Percentiles rank a stretch among this genome's conserved stretches.
Conservation (phyloP, 2,888 invertebrate genomes). For the Rhimphoctona megacephalus region DNA sequence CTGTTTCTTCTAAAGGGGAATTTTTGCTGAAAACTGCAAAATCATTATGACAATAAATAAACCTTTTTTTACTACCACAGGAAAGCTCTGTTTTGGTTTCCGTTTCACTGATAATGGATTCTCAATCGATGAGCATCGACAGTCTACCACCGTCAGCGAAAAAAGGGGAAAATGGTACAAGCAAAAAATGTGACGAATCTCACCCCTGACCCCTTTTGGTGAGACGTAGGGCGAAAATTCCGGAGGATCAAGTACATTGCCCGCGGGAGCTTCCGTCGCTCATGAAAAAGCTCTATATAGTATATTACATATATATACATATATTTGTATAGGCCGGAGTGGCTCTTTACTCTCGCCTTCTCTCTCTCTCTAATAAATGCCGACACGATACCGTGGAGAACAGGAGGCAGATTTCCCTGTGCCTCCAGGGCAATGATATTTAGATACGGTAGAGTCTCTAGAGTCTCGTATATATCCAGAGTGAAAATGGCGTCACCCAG, state of each 20-base stretch:
- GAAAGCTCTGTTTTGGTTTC: conserved; percentile 42
- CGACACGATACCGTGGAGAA: conserved; percentile 63
- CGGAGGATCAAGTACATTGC: conserved; percentile 59
- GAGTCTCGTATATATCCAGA: conserved; percentile 36
- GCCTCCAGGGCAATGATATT: conserved; percentile 77
- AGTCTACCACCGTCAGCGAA: conserved; percentile 29
- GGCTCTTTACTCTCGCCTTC: conserved; percentile 31
- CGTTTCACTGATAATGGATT: conserved; percentile 64
- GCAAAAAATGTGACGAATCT: conserved; percentile 27
- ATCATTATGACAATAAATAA: conserved; percentile 41
- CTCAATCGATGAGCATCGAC: conserved; percentile 27
- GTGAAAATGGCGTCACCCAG: conserved; percentile 44
- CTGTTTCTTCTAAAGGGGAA: not conserved
- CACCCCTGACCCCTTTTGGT: conserved; percentile 80
- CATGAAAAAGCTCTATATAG: conserved; percentile 28
- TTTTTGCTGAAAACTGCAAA: conserved; percentile 28
- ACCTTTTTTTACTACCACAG: not conserved
- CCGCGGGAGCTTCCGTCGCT: conserved; percentile 54
- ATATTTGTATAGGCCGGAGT: conserved; percentile 12
- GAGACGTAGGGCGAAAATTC: conserved; percentile 64
- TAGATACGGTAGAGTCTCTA: conserved; percentile 73
- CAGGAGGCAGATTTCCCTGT: conserved; percentile 65
- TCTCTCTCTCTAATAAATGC: conserved; percentile 77
- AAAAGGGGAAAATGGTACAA: not conserved
- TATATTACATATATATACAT: not conserved